Evolutionary conservation across 2,113 vertebrate genomes (phyloP).

Genomic region (Narcine bancroftii): DNA sequence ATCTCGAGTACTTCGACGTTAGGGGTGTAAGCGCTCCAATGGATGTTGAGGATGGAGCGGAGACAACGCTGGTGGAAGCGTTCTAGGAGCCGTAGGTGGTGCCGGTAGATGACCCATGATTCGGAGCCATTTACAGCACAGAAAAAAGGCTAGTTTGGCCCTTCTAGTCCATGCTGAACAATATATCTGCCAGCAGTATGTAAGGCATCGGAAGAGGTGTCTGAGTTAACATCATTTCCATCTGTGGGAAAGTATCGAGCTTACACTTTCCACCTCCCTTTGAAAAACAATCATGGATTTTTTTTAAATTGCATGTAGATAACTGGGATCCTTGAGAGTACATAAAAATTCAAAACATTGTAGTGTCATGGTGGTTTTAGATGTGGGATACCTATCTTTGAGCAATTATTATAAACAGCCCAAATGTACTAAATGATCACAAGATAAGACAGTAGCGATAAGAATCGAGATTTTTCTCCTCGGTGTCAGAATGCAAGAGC

Average conservation of each 20-base stretch:
- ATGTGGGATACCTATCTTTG: constrained; percentile 1
- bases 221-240: background rate
- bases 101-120: no score
- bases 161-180: background rate
- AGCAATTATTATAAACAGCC: constrained; percentile 13
- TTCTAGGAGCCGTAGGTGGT: no score
- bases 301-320: background rate
- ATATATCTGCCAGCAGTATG: background rate
- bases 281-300: background rate
- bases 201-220: background rate
- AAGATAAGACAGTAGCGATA: background rate
- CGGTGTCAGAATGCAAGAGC: background rate
- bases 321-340: background rate
- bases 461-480: background rate
- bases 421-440: background rate
- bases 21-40: no score
- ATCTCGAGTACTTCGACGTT: no score
- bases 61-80: no score
- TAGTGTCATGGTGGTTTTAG: constrained; percentile 15
- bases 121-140: no score
- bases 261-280: background rate
- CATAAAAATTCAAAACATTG: constrained; percentile 11
- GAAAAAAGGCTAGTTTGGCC: no score
- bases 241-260: constrained; percentile 11
- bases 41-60: no score